Conservation (phyloP, 92 coral and sea anemone genomes). For the Zoanthus sociatus region DNA sequence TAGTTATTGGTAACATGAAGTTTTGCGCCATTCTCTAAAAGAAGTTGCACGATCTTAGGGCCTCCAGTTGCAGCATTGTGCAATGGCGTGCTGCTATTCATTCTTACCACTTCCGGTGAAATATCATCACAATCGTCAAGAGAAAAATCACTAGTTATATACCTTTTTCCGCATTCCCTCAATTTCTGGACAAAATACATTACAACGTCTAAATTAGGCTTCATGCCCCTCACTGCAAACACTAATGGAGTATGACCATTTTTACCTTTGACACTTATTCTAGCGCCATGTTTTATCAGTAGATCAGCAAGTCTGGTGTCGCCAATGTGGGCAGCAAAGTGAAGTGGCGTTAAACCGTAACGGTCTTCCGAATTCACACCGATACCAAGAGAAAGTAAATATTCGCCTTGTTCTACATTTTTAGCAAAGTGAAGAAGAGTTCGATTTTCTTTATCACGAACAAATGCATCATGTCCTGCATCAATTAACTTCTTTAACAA, state of each 20-base stretch:
- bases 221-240: background rate
- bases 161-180: background rate
- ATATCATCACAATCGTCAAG: background rate
- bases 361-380: slow-evolving; percentile 28
- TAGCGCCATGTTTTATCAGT: slow-evolving; percentile 35
- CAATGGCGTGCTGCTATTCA: background rate
- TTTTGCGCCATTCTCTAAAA: slow-evolving; percentile 28
- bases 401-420: slow-evolving; percentile 18
- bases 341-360: slow-evolving; percentile 26
- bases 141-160: slow-evolving; percentile 1
- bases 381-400: slow-evolving; percentile 7
- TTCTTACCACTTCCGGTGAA: slow-evolving; percentile 5
- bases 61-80: slow-evolving; percentile 1
- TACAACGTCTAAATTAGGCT: background rate
- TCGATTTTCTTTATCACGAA: slow-evolving; percentile 18
- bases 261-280: background rate
- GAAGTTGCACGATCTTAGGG: slow-evolving; percentile 12
- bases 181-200: slow-evolving; percentile 32
- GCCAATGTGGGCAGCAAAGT: slow-evolving; percentile 16
- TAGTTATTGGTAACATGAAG: background rate
- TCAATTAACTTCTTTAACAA: background rate
- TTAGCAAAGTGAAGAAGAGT: slow-evolving; percentile 38
- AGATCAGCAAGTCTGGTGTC: slow-evolving; percentile 29
- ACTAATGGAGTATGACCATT: slow-evolving; percentile 28
- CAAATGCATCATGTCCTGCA: background rate